Conservation (phyloP, 2,797 vertebrate genomes). For the Euthynnus affinis region DNA sequence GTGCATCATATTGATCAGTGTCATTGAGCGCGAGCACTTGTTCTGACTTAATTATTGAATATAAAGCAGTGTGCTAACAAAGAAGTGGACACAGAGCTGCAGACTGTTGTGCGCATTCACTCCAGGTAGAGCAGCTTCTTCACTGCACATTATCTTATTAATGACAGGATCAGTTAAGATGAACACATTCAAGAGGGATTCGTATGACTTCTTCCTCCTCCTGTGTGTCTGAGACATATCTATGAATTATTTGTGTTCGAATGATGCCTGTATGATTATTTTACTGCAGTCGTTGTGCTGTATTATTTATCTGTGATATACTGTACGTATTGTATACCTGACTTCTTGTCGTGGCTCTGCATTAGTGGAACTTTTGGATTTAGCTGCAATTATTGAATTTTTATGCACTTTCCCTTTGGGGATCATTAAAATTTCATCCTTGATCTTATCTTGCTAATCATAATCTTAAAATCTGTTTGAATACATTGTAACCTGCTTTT, state of each 20-base stretch:
- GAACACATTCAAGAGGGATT: slow-evolving; percentile 50
- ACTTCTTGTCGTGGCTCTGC: slow-evolving; percentile 21
- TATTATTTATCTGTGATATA: not conserved
- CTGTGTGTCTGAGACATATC: slow-evolving; percentile 55
- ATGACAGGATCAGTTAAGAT: slow-evolving; percentile 19
- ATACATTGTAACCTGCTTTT: slow-evolving; percentile 72
- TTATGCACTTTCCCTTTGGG: slow-evolving; percentile 65
- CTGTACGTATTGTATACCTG: slow-evolving; percentile 31
- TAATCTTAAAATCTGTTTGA: slow-evolving; percentile 72
- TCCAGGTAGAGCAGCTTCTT: slow-evolving; percentile 28
- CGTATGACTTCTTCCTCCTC: slow-evolving; percentile 30
- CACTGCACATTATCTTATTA: slow-evolving; percentile 9
- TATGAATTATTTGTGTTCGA: slow-evolving; percentile 58
- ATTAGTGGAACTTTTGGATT: slow-evolving; percentile 53
- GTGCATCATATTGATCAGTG: slow-evolving; percentile 73
- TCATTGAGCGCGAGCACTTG: slow-evolving; percentile 50
- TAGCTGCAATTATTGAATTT: slow-evolving; percentile 67
- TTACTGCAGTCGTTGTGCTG: slow-evolving; percentile 4
- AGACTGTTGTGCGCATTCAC: slow-evolving; percentile 8
- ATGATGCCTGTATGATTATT: not conserved
- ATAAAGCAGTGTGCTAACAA: slow-evolving; percentile 55
- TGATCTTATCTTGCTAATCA: slow-evolving; percentile 74
- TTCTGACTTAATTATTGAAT: slow-evolving; percentile 60
- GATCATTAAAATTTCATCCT: slow-evolving; percentile 77
- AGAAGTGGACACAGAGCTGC: slow-evolving; percentile 5